These are phyloP conservation scores for Adelognathus sp. DNA, from an alignment of 2,888 invertebrate species.

Conservation along the genomic window DNA sequence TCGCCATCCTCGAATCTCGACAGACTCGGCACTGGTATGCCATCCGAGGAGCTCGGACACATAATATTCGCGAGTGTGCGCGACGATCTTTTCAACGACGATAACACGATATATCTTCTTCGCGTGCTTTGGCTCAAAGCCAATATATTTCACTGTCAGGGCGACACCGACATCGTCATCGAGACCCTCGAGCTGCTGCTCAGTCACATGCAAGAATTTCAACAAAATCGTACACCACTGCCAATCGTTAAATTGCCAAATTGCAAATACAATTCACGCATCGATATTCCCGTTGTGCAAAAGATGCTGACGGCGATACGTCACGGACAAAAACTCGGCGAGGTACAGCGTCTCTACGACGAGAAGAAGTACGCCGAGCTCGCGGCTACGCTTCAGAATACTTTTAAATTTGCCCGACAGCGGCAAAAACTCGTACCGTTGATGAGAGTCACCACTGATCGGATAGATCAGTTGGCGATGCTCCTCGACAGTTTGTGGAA, in stretches of 20 bases:
- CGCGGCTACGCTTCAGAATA: conserved; percentile 86
- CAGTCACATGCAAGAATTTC: conserved; percentile 70
- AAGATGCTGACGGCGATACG: conserved; percentile 82
- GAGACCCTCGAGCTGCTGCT: conserved; percentile 81
- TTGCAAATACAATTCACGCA: conserved; percentile 82
- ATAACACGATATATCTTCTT: conserved; percentile 80
- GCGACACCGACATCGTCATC: conserved; percentile 82
- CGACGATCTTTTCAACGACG: conserved; percentile 80
- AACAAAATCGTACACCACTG: conserved; percentile 69
- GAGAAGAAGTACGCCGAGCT: conserved; percentile 86
- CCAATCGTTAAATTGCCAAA: conserved; percentile 82
- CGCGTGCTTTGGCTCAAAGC: conserved; percentile 84
- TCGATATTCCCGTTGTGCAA: conserved; percentile 81
- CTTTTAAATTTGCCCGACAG: conserved; percentile 83
- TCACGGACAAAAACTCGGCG: conserved; percentile 83
- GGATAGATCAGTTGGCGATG: conserved; percentile 82
- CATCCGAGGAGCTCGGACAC: conserved; percentile 81
- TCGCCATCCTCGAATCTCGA: conserved; percentile 71
- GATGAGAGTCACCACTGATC: conserved; percentile 76
- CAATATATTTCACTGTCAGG: conserved; percentile 82
- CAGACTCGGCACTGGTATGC: conserved; percentile 77
- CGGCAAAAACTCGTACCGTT: conserved; percentile 70
- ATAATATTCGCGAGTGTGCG: conserved; percentile 81
- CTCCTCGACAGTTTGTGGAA: conserved; percentile 87
- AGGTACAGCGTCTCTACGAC: conserved; percentile 86